Evolutionary conservation across 2,797 vertebrate genomes (phyloP).

Genomic region (Lepus townsendii): DNA sequence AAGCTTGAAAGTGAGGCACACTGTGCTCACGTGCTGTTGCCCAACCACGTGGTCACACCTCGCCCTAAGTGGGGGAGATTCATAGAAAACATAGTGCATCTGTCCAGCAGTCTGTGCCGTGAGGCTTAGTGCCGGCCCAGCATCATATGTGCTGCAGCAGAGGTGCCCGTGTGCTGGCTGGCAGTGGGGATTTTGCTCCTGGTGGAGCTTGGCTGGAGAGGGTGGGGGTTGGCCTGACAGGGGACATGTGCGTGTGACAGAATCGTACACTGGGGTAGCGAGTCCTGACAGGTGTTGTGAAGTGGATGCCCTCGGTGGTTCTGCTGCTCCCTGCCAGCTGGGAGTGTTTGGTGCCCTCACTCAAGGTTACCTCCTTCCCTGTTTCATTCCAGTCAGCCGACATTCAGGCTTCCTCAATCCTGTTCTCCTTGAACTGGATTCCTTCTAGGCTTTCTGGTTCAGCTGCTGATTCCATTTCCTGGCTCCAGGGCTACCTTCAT

Average conservation of each 20-base stretch:
- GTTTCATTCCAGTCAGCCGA: neutral
- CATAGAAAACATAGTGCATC: neutral
- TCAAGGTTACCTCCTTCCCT: too few relatives aligned
- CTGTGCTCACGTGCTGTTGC: neutral
- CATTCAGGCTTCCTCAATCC: neutral
- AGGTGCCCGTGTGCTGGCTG: rapidly evolving
- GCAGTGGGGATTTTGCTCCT: rapidly evolving
- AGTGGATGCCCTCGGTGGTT: neutral
- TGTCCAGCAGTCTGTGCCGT: neutral
- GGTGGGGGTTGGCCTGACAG: neutral
- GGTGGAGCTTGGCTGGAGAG: neutral
- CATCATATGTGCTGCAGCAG: too few relatives aligned
- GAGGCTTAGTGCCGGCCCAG: neutral
- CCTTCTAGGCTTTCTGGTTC: neutral
- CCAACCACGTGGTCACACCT: neutral
- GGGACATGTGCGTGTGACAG: neutral
- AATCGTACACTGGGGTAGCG: neutral
- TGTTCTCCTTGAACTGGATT: rapidly evolving
- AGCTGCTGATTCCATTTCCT: neutral
- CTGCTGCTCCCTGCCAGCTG: neutral
- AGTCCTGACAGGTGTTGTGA: neutral
- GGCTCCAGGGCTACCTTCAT: neutral
- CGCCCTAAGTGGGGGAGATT: too few relatives aligned
- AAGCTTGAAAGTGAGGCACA: neutral
- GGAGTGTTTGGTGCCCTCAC: neutral